Evolutionary conservation across 2,113 vertebrate genomes (phyloP).

Genomic region (Larimichthys crocea): DNA sequence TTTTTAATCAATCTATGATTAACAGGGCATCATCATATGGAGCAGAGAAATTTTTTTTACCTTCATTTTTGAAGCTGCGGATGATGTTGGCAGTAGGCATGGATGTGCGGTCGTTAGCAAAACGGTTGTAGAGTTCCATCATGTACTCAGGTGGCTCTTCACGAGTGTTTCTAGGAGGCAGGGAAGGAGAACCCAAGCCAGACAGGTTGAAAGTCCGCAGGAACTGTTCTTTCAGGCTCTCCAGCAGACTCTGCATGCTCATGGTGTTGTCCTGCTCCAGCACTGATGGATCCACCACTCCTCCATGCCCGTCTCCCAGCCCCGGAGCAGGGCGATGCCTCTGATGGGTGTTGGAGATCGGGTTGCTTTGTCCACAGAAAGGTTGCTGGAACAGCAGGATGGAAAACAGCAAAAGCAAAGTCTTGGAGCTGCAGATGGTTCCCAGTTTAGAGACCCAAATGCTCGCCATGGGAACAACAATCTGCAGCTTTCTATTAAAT

Average conservation of each 20-base stretch:
- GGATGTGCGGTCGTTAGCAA: conserved; percentile 91
- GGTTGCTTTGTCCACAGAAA: conserved; percentile 82
- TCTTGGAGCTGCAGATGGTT: conserved; percentile 72
- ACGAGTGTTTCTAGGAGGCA: conserved; percentile 79
- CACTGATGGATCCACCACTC: conserved; percentile 88
- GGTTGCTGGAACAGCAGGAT: conserved; percentile 72
- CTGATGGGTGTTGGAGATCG: conserved; percentile 88
- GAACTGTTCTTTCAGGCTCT: conserved; percentile 93
- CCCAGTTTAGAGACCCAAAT: conserved; percentile 71
- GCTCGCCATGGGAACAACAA: conserved; percentile 77
- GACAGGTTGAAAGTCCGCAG: conserved; percentile 93
- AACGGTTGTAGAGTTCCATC: conserved; percentile 97
- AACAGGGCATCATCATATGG: neutral
- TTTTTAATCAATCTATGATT: neutral
- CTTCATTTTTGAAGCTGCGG: conserved; percentile 98
- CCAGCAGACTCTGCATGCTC: conserved; percentile 89
- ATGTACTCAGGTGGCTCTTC: conserved; percentile 97
- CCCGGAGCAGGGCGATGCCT: conserved; percentile 82
- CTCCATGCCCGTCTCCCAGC: conserved; percentile 87
- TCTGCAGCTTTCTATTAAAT: conserved; percentile 40
- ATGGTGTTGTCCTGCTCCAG: conserved; percentile 88
- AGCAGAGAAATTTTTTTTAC: conserved; percentile 74
- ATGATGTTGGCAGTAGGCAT: conserved; percentile 96
- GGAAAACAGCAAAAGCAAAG: conserved; percentile 64
- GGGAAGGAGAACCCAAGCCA: conserved; percentile 80